A percentile compares a stretch with the other conserved stretches of the same genome.
Conservation (phyloP, 92 coral and sea anemone species). For the Pocillopora meandrina region DNA sequence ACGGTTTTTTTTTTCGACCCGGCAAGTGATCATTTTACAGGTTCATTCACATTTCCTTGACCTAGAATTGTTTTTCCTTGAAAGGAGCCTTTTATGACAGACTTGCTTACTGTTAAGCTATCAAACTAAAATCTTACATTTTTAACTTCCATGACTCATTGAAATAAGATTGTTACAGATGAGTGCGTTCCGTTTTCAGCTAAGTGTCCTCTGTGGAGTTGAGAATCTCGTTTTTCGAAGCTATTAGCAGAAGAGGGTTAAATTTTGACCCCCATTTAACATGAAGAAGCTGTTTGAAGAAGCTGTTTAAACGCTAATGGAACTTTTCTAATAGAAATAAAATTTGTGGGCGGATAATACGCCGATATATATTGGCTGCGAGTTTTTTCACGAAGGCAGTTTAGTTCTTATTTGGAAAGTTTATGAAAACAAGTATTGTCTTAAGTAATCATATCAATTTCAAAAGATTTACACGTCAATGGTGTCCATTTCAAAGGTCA, state of each 20-base stretch:
- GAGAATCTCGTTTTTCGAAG: not conserved
- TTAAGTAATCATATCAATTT: not conserved
- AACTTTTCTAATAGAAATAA: not conserved
- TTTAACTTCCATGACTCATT: conserved; percentile 6
- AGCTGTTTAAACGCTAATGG: not conserved
- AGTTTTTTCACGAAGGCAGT: not conserved
- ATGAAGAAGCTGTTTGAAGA: not conserved
- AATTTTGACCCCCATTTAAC: conserved; percentile 8
- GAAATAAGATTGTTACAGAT: not conserved
- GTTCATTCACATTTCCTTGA: not conserved
- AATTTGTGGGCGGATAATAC: not conserved
- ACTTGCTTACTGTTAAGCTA: not conserved
- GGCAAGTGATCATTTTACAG: not conserved
- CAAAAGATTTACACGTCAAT: not conserved
- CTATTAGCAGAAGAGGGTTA: conserved; percentile 8
- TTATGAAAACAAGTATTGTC: not conserved
- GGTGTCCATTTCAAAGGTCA: too few relatives aligned
- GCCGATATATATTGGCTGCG: not conserved
- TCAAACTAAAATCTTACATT: conserved; percentile 8
- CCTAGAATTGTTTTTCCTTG: not conserved
- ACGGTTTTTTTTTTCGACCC: not conserved
- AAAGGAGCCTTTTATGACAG: not conserved
- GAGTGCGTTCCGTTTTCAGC: conserved; percentile 29
- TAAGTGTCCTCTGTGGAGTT: conserved; percentile 7
- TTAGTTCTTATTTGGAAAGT: not conserved